Base-by-base conservation (phyloP, 2,113 vertebrate genomes). In the Carassius gibelio region DNA sequence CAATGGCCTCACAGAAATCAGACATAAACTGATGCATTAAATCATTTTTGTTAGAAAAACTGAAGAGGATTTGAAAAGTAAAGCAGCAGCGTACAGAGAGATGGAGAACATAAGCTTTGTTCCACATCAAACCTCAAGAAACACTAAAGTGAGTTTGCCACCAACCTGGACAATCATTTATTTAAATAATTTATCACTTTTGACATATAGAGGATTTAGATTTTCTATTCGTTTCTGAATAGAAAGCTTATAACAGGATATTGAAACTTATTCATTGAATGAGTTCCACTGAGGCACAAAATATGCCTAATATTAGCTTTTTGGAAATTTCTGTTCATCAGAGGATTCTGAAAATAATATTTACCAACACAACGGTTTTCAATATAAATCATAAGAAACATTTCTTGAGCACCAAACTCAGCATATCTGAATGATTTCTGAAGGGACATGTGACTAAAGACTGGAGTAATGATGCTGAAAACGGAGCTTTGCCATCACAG, bases 41-140 rank as follows among this genome's bases (percentile, higher is more conserved):
- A 71, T 38, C 1, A 30, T 48, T 88, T 11, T 30, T 89, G 62
- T 15, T 90, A 95, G 94, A 84, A 85, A 19, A 84, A 85, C 55
- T 48, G 88, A 80, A 74, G 85, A 71, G 8, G 81, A 14, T 17
- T 75, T 89, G 82, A 88, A 5, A 34, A 84, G 36, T 34, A 52
- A 75, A 72, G 61, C 13, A 62, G 30, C 15, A 71, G 59, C 52
- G 45, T 15, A 5, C 66, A n/a, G 2, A 75, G 62, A 74, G 36
- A 5, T 59, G 62, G 21, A 72, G 30, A 30, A 64, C 55, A 7
- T 26, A 55, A 74, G 77, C 38, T 42, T 76, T 62, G 14, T 74
- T 36, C 17, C 62, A 30, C 15, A 55, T 5, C 75, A 55, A 26
- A 34, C 30, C 30, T 36, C n/a, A 45, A 45, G 34, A 55, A 64